Conservation (phyloP, 2,113 vertebrate genomes). For the Colistium nudipinnis region DNA sequence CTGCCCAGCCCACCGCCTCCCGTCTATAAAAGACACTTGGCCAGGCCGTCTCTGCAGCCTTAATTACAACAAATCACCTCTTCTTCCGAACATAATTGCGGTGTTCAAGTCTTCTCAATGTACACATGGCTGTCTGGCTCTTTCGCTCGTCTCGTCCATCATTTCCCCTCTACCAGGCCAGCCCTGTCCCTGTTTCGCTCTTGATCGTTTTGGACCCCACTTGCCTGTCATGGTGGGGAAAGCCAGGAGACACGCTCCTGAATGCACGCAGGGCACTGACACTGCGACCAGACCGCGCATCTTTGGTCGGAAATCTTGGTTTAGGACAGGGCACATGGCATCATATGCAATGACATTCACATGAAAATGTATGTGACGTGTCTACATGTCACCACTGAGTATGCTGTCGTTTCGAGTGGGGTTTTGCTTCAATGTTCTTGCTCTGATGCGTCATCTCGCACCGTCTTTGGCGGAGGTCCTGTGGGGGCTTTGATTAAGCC, state of each 20-base stretch:
- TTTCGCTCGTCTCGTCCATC: conserved; percentile 3
- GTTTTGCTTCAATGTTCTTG: background rate
- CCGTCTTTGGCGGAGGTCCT: background rate
- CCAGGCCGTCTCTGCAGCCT: conserved; percentile 44
- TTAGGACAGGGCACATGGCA: background rate
- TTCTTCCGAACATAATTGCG: conserved; percentile 59
- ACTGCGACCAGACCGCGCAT: background rate
- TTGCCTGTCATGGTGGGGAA: conserved; percentile 17
- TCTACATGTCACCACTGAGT: conserved; percentile 1
- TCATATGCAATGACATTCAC: conserved; percentile 27
- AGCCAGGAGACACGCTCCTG: conserved; percentile 17
- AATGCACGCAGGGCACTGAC: background rate
- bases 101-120: conserved; percentile 5
- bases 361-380: conserved; percentile 19
- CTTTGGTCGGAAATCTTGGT: conserved; percentile 9
- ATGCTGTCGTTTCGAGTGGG: conserved; percentile 12
- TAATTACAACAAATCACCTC: conserved; percentile 72
- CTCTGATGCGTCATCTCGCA: background rate
- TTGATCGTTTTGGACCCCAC: conserved; percentile 4
- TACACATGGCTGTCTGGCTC: background rate
- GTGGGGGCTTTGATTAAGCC: background rate
- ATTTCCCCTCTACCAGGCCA: background rate
- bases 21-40: conserved; percentile 47
- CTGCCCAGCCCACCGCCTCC: conserved; percentile 39
- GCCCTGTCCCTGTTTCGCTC: conserved; percentile 11